A percentile compares a stretch with the other conserved stretches of the same genome.
Conservation (phyloP, 2,888 invertebrate species). For the Callyntrura sp. region DNA sequence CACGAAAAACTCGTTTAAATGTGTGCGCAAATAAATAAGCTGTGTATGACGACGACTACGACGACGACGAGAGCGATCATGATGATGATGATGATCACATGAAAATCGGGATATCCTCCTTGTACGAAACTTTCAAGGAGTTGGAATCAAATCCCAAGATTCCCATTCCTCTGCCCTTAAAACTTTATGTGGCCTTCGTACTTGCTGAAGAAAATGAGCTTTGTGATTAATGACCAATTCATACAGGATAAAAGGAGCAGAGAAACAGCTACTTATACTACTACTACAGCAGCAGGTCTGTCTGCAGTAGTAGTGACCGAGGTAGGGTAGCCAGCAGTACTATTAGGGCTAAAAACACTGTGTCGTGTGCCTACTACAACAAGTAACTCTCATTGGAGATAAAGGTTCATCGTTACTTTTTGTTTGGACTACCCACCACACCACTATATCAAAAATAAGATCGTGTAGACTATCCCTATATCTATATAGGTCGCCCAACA, state of each 20-base stretch:
- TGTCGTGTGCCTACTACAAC: background rate
- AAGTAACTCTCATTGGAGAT: background rate
- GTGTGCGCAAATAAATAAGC: background rate
- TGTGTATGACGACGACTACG: no score
- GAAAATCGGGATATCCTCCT: background rate
- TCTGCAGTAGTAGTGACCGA: background rate
- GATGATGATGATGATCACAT: background rate
- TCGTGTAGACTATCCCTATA: background rate
- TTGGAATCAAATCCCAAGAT: constrained; percentile 47
- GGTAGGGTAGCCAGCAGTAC: no score
- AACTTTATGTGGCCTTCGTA: constrained; percentile 33
- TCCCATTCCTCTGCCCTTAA: constrained; percentile 19
- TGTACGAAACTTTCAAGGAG: background rate
- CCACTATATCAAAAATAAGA: background rate
- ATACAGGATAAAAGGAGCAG: constrained; percentile 26
- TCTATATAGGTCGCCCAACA: constrained; percentile 30
- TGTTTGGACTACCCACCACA: background rate
- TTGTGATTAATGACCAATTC: constrained; percentile 73
- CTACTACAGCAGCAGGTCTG: background rate
- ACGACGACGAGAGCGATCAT: no score
- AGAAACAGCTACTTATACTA: constrained; percentile 7
- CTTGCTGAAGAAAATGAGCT: constrained; percentile 43
- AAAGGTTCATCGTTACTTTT: background rate
- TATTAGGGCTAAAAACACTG: no score
- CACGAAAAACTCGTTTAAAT: constrained; percentile 28